Percentiles rank a stretch among this genome's conserved stretches.
phyloP scores from a whole-genome alignment of 2,888 invertebrate species.

The Athalia cordata region DNA sequence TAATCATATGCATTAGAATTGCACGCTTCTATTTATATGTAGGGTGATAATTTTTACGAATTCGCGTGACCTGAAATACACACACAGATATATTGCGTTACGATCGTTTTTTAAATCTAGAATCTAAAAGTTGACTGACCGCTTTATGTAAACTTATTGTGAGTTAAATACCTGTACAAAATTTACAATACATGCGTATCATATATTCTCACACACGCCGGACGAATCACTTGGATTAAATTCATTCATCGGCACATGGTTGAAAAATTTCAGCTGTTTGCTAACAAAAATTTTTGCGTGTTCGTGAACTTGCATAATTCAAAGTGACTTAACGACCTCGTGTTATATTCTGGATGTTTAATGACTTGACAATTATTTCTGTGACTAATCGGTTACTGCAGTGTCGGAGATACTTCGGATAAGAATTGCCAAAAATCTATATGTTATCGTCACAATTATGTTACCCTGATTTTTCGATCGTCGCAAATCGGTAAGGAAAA shows the following conservation, averaged over 20 bases:
- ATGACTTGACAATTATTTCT: no score
- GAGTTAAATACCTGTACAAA: not conserved
- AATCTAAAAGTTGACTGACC: slow-evolving; percentile 37
- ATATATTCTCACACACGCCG: no score
- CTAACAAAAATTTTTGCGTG: not conserved
- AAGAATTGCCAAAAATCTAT: no score
- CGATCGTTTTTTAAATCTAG: not conserved
- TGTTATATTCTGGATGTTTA: no score
- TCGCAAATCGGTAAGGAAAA: no score
- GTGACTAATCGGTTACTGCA: no score
- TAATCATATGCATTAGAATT: not conserved
- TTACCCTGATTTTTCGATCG: no score
- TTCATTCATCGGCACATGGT: slow-evolving; percentile 40
- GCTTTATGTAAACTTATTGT: not conserved
- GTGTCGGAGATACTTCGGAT: no score
- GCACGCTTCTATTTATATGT: not conserved
- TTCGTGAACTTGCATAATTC: not conserved
- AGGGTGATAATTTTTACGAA: not conserved
- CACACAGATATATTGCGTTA: not conserved
- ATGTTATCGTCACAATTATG: no score
- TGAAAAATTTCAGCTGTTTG: slow-evolving; percentile 1
- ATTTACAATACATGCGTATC: not conserved
- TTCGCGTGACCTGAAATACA: slow-evolving; percentile 11
- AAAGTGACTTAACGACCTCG: not conserved
- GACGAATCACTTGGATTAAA: slow-evolving; percentile 13